Evolutionary conservation across 2,888 invertebrate species (phyloP).

Genomic region (Agrilus biguttatus): DNA sequence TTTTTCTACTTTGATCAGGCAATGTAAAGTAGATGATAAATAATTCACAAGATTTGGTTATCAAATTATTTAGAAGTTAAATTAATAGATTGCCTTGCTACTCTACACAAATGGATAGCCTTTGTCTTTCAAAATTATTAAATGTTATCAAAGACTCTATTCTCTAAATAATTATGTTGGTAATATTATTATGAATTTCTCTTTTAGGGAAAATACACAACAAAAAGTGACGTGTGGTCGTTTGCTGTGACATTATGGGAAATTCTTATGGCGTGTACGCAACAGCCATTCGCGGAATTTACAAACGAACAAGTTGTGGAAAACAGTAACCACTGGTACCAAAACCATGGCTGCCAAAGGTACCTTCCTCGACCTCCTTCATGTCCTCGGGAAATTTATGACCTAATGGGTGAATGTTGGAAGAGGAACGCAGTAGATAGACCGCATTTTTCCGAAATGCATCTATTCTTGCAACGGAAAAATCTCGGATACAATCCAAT

Average conservation of each 20-base stretch:
- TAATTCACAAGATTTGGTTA: too few species aligned
- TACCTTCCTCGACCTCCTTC: conserved; percentile 49
- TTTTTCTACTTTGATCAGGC: too few species aligned
- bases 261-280: conserved; percentile 63
- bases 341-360: conserved; percentile 39
- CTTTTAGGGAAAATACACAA: conserved; percentile 69
- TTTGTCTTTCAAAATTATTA: too few species aligned
- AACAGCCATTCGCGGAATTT: conserved; percentile 68
- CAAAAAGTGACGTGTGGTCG: conserved; percentile 83
- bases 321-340: conserved; percentile 33
- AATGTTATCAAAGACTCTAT: too few species aligned
- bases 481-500: conserved; percentile 49
- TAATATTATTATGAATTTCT: conserved; percentile 1
- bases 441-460: conserved; percentile 77
- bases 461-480: conserved; percentile 64
- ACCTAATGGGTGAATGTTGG: conserved; percentile 88
- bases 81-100: too few species aligned
- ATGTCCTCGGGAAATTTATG: conserved; percentile 79
- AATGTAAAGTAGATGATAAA: too few species aligned
- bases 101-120: too few species aligned
- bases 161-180: neutral
- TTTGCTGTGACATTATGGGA: conserved; percentile 87
- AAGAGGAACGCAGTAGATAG: conserved; percentile 64
- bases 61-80: too few species aligned
- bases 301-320: conserved; percentile 70